These are phyloP conservation scores for Heliconius cydno DNA, from an alignment of 2,888 invertebrate genomes.

Conservation along the genomic window DNA sequence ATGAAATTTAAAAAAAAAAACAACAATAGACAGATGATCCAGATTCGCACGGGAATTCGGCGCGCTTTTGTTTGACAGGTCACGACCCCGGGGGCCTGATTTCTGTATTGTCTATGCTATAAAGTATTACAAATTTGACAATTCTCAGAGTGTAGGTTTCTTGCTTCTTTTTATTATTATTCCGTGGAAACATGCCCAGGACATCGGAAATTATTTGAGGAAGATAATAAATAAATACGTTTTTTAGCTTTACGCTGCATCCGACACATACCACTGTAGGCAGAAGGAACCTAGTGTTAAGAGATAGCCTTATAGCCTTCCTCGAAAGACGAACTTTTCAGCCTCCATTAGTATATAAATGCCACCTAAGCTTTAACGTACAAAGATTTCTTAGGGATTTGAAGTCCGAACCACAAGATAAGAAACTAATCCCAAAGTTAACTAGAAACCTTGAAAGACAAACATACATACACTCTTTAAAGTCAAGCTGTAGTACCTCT, in stretches of 20 bases:
- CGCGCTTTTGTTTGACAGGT: constrained; percentile 58
- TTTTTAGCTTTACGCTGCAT: too few species aligned
- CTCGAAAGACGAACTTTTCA: too few species aligned
- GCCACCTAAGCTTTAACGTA: neutral
- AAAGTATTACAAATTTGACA: constrained; percentile 27
- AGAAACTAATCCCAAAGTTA: constrained; percentile 6
- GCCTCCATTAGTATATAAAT: too few species aligned
- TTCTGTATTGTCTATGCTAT: constrained; percentile 41
- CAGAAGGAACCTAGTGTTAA: too few species aligned
- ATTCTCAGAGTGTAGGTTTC: constrained; percentile 26
- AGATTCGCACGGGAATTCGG: constrained; percentile 72
- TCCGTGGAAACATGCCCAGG: neutral
- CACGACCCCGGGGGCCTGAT: constrained; percentile 59
- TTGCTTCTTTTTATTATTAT: neutral
- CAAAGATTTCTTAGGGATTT: neutral
- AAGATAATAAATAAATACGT: too few species aligned
- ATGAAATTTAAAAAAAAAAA: constrained; percentile 54
- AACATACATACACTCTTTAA: neutral
- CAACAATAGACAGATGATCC: constrained; percentile 73
- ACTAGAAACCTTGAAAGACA: neutral
- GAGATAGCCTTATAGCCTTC: too few species aligned
- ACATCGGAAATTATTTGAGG: too few species aligned
- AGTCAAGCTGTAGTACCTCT: neutral
- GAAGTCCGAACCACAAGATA: neutral
- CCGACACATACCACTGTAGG: too few species aligned